Conservation (phyloP, 2,113 vertebrate species). For the Triplophysa tibetana region DNA sequence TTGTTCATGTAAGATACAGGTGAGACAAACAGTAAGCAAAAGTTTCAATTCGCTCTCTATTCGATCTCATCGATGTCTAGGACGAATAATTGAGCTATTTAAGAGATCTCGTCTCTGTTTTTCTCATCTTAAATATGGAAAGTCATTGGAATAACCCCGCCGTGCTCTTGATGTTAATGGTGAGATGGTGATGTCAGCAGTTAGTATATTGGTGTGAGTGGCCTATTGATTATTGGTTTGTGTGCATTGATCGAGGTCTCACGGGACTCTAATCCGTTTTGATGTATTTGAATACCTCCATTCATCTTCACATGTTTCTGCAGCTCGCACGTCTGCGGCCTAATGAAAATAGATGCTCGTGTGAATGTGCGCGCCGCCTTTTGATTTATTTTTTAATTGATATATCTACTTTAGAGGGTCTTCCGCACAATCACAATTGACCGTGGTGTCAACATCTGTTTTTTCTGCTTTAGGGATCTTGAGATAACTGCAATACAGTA, state of each 20-base stretch:
- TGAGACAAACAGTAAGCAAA: too few relatives aligned
- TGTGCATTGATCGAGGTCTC: conserved; percentile 74
- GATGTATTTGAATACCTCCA: conserved; percentile 84
- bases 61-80: too few relatives aligned
- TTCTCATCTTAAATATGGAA: too few relatives aligned
- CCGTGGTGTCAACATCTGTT: conserved; percentile 69
- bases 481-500: conserved; percentile 27
- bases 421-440: conserved; percentile 73
- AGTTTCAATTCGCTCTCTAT: too few relatives aligned
- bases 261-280: conserved; percentile 80
- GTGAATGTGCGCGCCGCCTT: conserved; percentile 52
- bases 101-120: too few relatives aligned
- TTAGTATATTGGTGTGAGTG: conserved; percentile 86
- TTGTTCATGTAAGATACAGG: too few relatives aligned
- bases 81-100: too few relatives aligned
- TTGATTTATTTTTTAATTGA: conserved; percentile 82
- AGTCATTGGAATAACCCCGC: too few relatives aligned
- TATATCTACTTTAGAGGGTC: conserved; percentile 75
- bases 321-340: conserved; percentile 66
- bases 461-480: conserved; percentile 51
- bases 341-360: conserved; percentile 82
- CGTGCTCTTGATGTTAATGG: conserved; percentile 78
- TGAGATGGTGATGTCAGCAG: conserved; percentile 81
- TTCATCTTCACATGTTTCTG: conserved; percentile 79
- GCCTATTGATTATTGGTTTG: conserved; percentile 87